A percentile compares a stretch with the other conserved stretches of the same genome.
These are phyloP conservation scores for Anneissia japonica DNA, from an alignment of 35 echinoderm and acorn worm species.

Conservation along the genomic window DNA sequence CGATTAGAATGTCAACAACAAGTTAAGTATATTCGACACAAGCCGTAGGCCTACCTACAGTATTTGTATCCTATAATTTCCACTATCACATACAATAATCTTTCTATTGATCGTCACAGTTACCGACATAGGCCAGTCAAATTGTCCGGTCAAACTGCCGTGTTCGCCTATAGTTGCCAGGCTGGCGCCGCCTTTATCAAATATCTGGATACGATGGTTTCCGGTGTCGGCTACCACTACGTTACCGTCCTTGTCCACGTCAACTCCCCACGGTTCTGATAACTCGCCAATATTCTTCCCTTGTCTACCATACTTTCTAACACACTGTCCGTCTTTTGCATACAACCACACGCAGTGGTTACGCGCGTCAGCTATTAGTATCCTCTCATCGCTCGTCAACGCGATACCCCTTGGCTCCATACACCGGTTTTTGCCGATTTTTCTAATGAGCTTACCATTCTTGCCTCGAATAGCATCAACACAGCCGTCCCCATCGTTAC, in stretches of 20 bases:
- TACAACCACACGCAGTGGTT: background rate
- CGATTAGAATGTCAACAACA: too few species aligned
- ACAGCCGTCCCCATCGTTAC: background rate
- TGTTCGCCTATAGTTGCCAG: background rate
- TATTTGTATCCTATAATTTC: background rate
- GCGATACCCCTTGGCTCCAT: background rate
- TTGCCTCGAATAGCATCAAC: background rate
- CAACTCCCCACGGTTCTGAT: background rate
- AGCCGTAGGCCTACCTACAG: too few species aligned
- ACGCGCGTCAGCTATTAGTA: background rate
- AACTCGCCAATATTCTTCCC: background rate
- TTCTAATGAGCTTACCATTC: background rate
- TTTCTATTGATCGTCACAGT: background rate
- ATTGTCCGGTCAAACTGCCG: background rate
- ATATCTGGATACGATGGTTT: background rate
- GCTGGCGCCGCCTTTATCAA: background rate
- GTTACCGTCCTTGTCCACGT: background rate
- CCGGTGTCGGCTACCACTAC: background rate
- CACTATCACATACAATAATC: background rate
- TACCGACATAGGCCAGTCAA: background rate
- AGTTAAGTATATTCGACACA: too few species aligned
- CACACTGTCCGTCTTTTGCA: background rate
- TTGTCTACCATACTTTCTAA: background rate
- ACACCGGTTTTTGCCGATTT: background rate
- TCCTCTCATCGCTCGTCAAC: background rate